Evolutionary conservation across 2,113 vertebrate genomes (phyloP).

Genomic region (Athene cunicularia): DNA sequence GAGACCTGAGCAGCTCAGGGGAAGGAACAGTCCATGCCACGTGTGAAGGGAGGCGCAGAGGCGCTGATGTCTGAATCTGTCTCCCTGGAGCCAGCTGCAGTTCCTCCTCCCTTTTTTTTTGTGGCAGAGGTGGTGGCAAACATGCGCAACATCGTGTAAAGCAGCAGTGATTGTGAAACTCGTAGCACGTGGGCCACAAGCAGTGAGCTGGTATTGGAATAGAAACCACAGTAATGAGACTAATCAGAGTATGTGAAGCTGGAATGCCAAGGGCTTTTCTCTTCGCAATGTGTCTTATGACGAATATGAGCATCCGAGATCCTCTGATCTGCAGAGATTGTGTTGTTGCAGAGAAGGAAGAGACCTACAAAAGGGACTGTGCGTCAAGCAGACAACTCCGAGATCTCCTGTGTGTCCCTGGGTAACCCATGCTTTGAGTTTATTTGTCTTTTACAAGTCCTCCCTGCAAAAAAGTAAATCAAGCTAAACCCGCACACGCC

Average conservation of each 20-base stretch:
- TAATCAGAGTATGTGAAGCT: background rate
- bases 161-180: background rate
- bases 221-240: background rate
- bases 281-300: fast-evolving
- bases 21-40: background rate
- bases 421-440: background rate
- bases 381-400: background rate
- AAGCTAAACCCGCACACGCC: background rate
- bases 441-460: background rate
- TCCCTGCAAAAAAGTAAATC: background rate
- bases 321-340: background rate
- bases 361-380: background rate
- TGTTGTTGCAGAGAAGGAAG: background rate
- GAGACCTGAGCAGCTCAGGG: background rate
- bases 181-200: fast-evolving
- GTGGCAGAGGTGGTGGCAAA: background rate
- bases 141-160: background rate
- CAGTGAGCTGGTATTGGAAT: background rate
- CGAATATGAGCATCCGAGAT: background rate
- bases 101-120: background rate
- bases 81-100: background rate
- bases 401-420: background rate
- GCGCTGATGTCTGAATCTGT: background rate
- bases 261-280: background rate
- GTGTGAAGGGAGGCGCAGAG: background rate